These are phyloP conservation scores for Archips xylosteana DNA, from an alignment of 2,888 invertebrate species.

Conservation along the genomic window DNA sequence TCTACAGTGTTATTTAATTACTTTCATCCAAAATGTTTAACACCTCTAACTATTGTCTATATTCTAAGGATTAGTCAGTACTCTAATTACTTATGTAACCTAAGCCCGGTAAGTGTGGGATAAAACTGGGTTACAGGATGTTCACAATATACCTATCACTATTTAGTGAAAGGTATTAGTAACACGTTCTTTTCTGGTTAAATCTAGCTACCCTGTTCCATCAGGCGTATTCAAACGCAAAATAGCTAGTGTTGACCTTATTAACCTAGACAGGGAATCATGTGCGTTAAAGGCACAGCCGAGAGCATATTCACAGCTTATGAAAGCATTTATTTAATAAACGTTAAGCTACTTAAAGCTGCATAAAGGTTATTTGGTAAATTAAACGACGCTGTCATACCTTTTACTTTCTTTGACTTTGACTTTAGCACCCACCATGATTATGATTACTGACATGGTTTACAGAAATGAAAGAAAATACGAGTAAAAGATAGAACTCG, in stretches of 20 bases:
- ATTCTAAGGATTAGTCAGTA: too few relatives aligned
- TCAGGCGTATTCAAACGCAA: slow-evolving; percentile 10
- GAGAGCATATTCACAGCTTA: slow-evolving; percentile 14
- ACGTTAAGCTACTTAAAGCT: background rate
- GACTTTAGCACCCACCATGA: background rate
- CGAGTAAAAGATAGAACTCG: too few relatives aligned
- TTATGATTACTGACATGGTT: too few relatives aligned
- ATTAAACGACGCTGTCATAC: slow-evolving; percentile 1
- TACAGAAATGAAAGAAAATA: too few relatives aligned
- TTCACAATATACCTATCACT: background rate
- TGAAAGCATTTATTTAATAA: slow-evolving; percentile 22
- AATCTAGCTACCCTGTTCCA: background rate
- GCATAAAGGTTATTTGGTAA: slow-evolving; percentile 11
- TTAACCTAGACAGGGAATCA: slow-evolving; percentile 20
- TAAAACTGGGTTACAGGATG: background rate
- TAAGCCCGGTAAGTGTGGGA: too few relatives aligned
- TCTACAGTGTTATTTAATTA: too few relatives aligned
- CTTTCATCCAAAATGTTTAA: too few relatives aligned
- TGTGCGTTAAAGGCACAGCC: background rate
- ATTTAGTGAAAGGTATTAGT: background rate
- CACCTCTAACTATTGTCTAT: too few relatives aligned
- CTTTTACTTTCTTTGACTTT: background rate
- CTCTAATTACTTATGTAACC: too few relatives aligned
- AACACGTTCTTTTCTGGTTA: background rate
- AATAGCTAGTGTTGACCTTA: slow-evolving; percentile 24